phyloP scores from a whole-genome alignment of 2,797 vertebrate genomes.

The Oryzias dopingdopingensis region DNA sequence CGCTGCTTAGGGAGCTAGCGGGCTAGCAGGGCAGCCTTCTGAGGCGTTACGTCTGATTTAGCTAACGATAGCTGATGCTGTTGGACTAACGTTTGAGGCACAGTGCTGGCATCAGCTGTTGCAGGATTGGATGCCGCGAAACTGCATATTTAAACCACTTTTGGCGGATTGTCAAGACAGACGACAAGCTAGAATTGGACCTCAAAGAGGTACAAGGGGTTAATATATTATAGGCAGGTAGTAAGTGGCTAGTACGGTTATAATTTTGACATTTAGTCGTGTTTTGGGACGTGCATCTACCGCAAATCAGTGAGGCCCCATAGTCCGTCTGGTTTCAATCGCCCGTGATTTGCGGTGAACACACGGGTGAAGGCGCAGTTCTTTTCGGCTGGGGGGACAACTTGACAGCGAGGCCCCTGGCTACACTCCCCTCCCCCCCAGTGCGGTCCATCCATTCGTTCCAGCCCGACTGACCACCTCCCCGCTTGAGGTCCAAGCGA shows the following conservation, averaged over 20 bases:
- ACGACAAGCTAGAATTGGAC: slow-evolving; percentile 7
- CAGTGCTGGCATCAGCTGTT: slow-evolving; percentile 16
- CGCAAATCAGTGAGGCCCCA: slow-evolving; percentile 35
- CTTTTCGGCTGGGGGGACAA: slow-evolving; percentile 68
- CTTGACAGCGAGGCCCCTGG: slow-evolving; percentile 77
- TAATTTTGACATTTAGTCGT: slow-evolving; percentile 26
- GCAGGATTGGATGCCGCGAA: slow-evolving; percentile 52
- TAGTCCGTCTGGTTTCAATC: slow-evolving; percentile 32
- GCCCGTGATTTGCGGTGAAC: slow-evolving; percentile 65
- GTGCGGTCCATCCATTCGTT: slow-evolving; percentile 44
- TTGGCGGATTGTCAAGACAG: slow-evolving; percentile 24
- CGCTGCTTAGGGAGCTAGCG: slow-evolving; percentile 46
- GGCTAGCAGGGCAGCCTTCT: slow-evolving; percentile 31
- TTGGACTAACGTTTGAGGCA: slow-evolving; percentile 21
- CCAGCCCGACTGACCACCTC: slow-evolving; percentile 20
- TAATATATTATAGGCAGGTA: slow-evolving; percentile 26
- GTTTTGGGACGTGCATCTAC: slow-evolving; percentile 15
- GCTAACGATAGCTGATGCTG: slow-evolving; percentile 33
- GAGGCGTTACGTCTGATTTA: slow-evolving; percentile 29
- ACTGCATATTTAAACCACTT: slow-evolving; percentile 37
- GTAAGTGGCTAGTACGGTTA: slow-evolving; percentile 33
- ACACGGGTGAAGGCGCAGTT: slow-evolving; percentile 60
- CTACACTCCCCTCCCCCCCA: slow-evolving; percentile 56
- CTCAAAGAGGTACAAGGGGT: slow-evolving; percentile 17
- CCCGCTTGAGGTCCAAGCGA: slow-evolving; percentile 51